Conservation (phyloP, 2,888 invertebrate genomes). For the Rhamphomyia laevipes region DNA sequence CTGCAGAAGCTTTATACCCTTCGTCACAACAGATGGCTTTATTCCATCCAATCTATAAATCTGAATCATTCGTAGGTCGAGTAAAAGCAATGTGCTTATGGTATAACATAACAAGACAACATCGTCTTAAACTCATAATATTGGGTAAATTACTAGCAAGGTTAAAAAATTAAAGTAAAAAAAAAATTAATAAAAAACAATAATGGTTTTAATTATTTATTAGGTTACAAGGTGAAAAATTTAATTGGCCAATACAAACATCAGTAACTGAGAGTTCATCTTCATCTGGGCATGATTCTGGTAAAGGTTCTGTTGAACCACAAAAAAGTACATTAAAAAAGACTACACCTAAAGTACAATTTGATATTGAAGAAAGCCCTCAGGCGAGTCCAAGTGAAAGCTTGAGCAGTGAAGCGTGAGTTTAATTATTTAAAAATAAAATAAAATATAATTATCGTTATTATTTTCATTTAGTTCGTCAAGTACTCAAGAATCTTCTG, state of each 20-base stretch:
- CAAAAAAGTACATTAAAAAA: slow-evolving; percentile 17
- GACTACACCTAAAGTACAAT: slow-evolving; percentile 31
- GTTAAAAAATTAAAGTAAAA: slow-evolving; percentile 14
- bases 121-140: slow-evolving; percentile 67
- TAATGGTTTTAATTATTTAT: background rate
- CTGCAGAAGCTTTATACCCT: slow-evolving; percentile 71
- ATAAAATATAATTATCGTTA: background rate
- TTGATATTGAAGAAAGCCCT: slow-evolving; percentile 29
- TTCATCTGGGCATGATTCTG: slow-evolving; percentile 31
- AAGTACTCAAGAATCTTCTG: slow-evolving; percentile 8
- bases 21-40: slow-evolving; percentile 67
- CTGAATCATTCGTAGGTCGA: slow-evolving; percentile 32
- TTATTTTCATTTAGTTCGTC: slow-evolving; percentile 8
- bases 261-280: slow-evolving; percentile 28
- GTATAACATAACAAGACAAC: slow-evolving; percentile 80
- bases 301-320: slow-evolving; percentile 30
- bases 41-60: slow-evolving; percentile 51
- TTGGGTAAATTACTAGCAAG: slow-evolving; percentile 51
- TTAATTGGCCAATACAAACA: slow-evolving; percentile 36
- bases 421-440: background rate
- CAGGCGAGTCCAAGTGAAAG: slow-evolving; percentile 30
- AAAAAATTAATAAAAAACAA: background rate
- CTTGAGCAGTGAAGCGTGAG: slow-evolving; percentile 36
- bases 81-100: slow-evolving; percentile 73
- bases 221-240: slow-evolving; percentile 34